These are phyloP conservation scores for Oreochromis grahami DNA, from an alignment of 2,797 vertebrate genomes.

Conservation along the genomic window DNA sequence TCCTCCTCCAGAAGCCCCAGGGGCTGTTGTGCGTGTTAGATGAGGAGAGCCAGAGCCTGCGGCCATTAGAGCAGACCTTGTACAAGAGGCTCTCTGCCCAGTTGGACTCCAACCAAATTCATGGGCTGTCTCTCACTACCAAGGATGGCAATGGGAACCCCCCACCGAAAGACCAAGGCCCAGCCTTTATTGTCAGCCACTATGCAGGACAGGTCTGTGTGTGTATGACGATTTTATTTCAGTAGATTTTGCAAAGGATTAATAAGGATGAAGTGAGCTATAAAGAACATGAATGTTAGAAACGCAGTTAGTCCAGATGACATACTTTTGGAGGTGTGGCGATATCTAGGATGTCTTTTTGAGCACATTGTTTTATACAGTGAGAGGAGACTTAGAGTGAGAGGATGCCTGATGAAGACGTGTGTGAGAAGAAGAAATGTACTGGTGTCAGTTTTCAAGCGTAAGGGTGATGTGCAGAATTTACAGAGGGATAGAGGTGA, in stretches of 20 bases:
- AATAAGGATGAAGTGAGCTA: neutral
- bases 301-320: neutral
- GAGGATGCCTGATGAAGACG: neutral
- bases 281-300: neutral
- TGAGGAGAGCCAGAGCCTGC: conserved; percentile 87
- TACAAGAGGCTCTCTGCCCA: conserved; percentile 85
- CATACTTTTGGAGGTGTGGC: neutral
- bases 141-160: conserved; percentile 95
- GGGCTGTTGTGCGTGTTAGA: conserved; percentile 89
- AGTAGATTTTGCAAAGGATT: neutral
- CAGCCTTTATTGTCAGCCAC: conserved; percentile 87
- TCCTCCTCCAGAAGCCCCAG: conserved; percentile 83
- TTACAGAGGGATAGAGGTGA: neutral
- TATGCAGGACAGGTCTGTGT: conserved; percentile 86
- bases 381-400: neutral
- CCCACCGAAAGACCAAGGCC: conserved; percentile 84
- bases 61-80: conserved; percentile 83
- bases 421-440: neutral
- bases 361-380: neutral
- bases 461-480: neutral
- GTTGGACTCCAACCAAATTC: conserved; percentile 78
- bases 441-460: neutral
- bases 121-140: conserved; percentile 80
- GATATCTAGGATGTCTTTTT: neutral
- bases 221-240: neutral